Conservation (phyloP, 2,797 vertebrate species). For the Lepus townsendii region DNA sequence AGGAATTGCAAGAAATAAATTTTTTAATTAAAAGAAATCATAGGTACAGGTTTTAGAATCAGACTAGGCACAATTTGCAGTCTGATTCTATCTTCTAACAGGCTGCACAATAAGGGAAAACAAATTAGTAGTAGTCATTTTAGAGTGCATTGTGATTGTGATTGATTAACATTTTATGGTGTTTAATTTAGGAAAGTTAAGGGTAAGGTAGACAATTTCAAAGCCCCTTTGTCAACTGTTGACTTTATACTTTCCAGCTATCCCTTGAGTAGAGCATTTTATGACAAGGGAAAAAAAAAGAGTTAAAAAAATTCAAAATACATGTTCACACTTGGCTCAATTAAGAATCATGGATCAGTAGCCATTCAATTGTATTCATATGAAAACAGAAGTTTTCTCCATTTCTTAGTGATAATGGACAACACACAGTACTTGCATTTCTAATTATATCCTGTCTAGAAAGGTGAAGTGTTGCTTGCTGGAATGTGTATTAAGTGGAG, state of each 20-base stretch:
- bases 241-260: conserved; percentile 45
- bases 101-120: conserved; percentile 33
- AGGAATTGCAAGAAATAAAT: conserved; percentile 66
- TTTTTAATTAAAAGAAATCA: conserved; percentile 76
- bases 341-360: conserved; percentile 78
- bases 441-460: conserved; percentile 80
- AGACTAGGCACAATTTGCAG: conserved; percentile 38
- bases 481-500: conserved; percentile 61
- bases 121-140: conserved; percentile 60
- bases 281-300: background rate
- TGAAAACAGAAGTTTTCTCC: conserved; percentile 81
- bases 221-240: conserved; percentile 76
- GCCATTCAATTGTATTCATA: conserved; percentile 72
- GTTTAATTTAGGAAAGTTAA: conserved; percentile 67
- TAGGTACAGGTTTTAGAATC: conserved; percentile 43
- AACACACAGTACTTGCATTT: conserved; percentile 77
- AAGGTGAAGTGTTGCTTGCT: conserved; percentile 76
- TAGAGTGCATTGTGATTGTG: conserved; percentile 63
- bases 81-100: background rate
- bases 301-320: conserved; percentile 50
- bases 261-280: conserved; percentile 47
- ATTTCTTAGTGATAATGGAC: conserved; percentile 77
- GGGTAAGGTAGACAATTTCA: conserved; percentile 70
- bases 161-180: conserved; percentile 58
- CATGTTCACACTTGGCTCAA: conserved; percentile 71